Conservation (phyloP, 2,797 vertebrate genomes). For the Lacerta agilis region DNA sequence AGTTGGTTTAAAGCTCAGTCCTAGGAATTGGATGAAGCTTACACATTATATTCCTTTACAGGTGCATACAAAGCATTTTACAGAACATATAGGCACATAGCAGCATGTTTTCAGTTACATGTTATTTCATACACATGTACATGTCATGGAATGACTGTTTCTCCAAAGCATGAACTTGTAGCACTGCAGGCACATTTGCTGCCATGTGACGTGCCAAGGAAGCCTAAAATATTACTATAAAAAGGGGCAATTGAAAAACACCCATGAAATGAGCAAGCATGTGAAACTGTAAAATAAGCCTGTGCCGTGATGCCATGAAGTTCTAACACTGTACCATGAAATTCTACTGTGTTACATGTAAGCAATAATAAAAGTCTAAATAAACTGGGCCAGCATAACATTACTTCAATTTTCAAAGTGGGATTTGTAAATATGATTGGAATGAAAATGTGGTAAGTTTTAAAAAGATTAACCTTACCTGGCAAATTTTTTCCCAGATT, state of each 20-base stretch:
- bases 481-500: constrained; percentile 99
- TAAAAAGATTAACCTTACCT: constrained; percentile 80
- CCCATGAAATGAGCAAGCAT: not conserved
- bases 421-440: not conserved
- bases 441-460: not conserved
- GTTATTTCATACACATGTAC: not conserved
- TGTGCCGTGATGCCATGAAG: not conserved
- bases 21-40: not conserved
- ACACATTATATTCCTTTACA: not conserved
- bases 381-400: not conserved
- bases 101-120: not conserved
- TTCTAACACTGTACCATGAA: not conserved
- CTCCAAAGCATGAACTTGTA: not conserved
- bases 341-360: not conserved
- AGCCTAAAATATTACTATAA: not conserved
- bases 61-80: not conserved
- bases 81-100: not conserved
- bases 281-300: not conserved
- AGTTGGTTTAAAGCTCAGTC: not conserved
- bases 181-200: not conserved
- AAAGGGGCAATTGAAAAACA: not conserved
- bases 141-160: not conserved
- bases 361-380: not conserved
- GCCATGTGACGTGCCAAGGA: not conserved
- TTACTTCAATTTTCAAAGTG: not conserved